phyloP scores from a whole-genome alignment of 2,888 invertebrate species.

The Meiosimyza platycephala region DNA sequence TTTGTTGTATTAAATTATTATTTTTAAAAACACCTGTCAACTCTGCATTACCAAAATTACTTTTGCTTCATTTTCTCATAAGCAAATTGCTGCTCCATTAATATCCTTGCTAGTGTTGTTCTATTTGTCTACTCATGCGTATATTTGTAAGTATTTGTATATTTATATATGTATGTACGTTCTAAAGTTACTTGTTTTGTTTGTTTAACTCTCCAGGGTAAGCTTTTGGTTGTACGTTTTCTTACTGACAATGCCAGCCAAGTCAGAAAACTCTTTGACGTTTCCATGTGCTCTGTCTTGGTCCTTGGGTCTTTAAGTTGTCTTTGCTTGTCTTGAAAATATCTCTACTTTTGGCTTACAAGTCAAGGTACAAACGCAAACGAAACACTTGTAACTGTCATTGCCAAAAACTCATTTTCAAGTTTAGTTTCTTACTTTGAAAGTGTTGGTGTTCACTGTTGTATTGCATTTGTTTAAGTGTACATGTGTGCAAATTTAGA shows the following conservation, averaged over 20 bases:
- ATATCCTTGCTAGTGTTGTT: too few species aligned
- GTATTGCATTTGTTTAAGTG: not conserved
- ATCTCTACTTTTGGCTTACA: too few species aligned
- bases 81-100: too few species aligned
- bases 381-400: slow-evolving; percentile 10
- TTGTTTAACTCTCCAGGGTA: not conserved
- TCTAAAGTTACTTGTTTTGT: slow-evolving; percentile 2
- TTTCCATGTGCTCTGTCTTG: not conserved
- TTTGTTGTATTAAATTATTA: too few species aligned
- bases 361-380: not conserved
- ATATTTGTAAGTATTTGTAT: slow-evolving; percentile 3
- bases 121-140: not conserved
- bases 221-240: not conserved
- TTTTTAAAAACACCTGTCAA: too few species aligned
- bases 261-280: not conserved
- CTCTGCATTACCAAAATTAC: too few species aligned
- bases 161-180: not conserved
- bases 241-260: not conserved
- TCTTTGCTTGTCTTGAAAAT: too few species aligned
- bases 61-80: too few species aligned
- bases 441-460: not conserved
- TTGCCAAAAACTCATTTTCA: slow-evolving; percentile 4
- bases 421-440: not conserved
- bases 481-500: not conserved
- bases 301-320: not conserved